Evolutionary conservation across 2,797 vertebrate species (phyloP).

Genomic region (Stomatorhinus walkeri): DNA sequence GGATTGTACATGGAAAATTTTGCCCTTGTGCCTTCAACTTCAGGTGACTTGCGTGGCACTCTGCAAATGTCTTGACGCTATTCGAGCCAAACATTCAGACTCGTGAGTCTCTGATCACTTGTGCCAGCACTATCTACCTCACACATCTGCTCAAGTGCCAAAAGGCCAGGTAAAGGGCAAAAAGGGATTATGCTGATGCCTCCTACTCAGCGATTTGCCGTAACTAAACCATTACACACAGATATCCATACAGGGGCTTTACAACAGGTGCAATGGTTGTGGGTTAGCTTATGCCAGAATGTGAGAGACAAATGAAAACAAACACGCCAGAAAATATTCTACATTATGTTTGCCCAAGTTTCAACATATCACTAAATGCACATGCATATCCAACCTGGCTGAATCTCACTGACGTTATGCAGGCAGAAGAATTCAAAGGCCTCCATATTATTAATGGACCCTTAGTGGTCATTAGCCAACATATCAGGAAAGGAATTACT

Average conservation of each 20-base stretch:
- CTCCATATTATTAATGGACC: background rate
- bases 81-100: slow-evolving; percentile 10
- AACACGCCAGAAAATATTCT: background rate
- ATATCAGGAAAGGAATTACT: background rate
- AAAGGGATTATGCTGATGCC: background rate
- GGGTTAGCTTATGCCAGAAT: background rate
- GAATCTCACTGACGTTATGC: background rate
- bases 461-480: background rate
- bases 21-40: background rate
- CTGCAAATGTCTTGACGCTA: background rate
- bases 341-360: background rate
- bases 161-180: slow-evolving; percentile 10
- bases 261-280: background rate
- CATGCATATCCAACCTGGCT: background rate
- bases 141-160: background rate
- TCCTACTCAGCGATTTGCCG: background rate
- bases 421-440: background rate
- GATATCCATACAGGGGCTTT: background rate
- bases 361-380: background rate
- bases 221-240: background rate
- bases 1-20: background rate
- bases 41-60: background rate
- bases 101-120: background rate
- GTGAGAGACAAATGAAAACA: background rate
- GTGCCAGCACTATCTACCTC: background rate